A percentile compares a stretch with the other conserved stretches of the same genome.
phyloP scores from a whole-genome alignment of 1,140 invertebrate species.

The Manduca sexta region DNA sequence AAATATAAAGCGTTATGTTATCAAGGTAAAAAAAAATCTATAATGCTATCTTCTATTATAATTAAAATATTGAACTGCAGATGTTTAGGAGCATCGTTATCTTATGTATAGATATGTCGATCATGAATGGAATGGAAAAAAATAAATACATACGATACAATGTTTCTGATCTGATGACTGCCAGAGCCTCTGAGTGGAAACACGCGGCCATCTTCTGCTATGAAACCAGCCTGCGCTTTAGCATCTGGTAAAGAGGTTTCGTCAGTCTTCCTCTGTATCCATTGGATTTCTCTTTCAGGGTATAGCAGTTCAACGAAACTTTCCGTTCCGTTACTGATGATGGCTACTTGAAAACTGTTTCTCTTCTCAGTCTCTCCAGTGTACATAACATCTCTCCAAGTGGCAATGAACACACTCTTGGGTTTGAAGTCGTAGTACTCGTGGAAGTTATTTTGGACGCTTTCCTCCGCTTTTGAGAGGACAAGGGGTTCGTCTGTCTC shows the following conservation, averaged over 20 bases:
- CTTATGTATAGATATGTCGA: too few relatives aligned
- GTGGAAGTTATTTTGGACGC: slow-evolving; percentile 82
- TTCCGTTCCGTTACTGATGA: slow-evolving; percentile 87
- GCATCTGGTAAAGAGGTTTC: slow-evolving; percentile 84
- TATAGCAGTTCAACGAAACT: slow-evolving; percentile 92
- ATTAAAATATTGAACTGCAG: too few relatives aligned
- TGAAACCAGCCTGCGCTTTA: slow-evolving; percentile 93
- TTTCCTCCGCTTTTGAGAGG: slow-evolving; percentile 78
- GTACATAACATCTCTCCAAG: slow-evolving; percentile 82
- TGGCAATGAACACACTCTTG: slow-evolving; percentile 79
- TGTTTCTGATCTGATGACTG: slow-evolving; percentile 83
- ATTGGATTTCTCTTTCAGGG: slow-evolving; percentile 89
- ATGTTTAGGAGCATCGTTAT: too few relatives aligned
- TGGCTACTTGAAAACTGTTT: slow-evolving; percentile 87
- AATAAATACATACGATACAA: slow-evolving; percentile 55
- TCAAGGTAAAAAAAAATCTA: too few relatives aligned
- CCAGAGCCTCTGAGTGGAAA: slow-evolving; percentile 87
- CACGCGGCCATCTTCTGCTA: slow-evolving; percentile 84
- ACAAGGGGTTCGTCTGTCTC: slow-evolving; percentile 80
- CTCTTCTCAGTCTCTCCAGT: slow-evolving; percentile 65
- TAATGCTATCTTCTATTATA: too few relatives aligned
- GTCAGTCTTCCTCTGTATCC: slow-evolving; percentile 85
- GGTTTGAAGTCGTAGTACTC: slow-evolving; percentile 78
- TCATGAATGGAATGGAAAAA: too few relatives aligned
- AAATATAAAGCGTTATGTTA: too few relatives aligned